Evolutionary conservation across 2,113 vertebrate species (phyloP), one percentile per base, ranked within the genome.

Genomic region (Aphyosemion australe): DNA sequence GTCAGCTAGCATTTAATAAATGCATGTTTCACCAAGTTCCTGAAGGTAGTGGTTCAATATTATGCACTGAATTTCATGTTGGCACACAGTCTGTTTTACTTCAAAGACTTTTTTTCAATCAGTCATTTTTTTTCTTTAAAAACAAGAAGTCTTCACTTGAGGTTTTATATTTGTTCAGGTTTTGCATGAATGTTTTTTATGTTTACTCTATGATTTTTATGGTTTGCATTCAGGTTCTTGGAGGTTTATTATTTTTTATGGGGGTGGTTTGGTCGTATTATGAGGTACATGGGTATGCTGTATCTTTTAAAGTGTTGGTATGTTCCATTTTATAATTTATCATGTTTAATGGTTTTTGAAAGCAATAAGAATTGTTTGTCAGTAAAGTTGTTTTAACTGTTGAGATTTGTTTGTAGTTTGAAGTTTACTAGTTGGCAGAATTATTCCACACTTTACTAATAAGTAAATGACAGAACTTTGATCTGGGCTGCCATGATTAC

Each of bases 301-400:
- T 19, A 6, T 6, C 34, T 21, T 37, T 39, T 76, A 53, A 51
- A 18, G 12, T 31, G 45, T 51, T 19, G 6, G 6, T n/a, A 26
- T 65, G 11, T 53, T 41, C 31, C 5, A 31, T 61, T 55, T 39
- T 9, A 12, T 15, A 8, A 4, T 59, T 20, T 61, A 5, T 78
- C 52, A 55, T 55, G 51, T 13, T 4, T 50, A 2, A 34, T 52
- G 57, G 2, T 8, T 37, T 76, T 78, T 75, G 53, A 69, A 83
- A 87, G 84, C 84, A 87, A 88, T 88, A 88, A 88, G 42, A 61
- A 63, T 78, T 69, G 60, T 78, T 21, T 65, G n/a, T 65, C 18
- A 9, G 11, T 57, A 47, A 71, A 78, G 56, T 42, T 47, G 56
- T 67, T n/a, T 4, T 60, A 52, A 15, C 45, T 52, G 39, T 66